Evolutionary conservation across 2,113 vertebrate genomes (phyloP), one percentile per base, ranked within the genome.

Genomic region (Toxostoma redivivum): DNA sequence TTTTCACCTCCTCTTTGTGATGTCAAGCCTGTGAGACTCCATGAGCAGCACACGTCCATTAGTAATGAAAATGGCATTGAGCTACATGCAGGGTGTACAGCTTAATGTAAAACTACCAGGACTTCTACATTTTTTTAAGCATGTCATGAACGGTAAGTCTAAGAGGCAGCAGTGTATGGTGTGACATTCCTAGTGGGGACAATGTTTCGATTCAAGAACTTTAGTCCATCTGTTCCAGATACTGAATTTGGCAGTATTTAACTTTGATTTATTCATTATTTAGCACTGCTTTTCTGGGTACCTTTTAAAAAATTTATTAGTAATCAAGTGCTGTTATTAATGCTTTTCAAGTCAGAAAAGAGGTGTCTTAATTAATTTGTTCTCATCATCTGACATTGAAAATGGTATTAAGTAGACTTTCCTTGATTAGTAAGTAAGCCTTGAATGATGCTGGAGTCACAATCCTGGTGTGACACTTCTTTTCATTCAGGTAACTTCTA

Each of bases 21-120:
- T 38, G 20, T 31, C 35, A 54, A 10, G 53, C 45, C 27, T 58
- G 16, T 3, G 12, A 33, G 18, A 45, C 7, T 42, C 33, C 5
- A 3, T 1, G 6, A 58, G 7, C 5, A 54, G 44, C 24, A 30
- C 21, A 6, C 1, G 0, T 19, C 9, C 58, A 65, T 40, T 5
- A 27, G 11, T 62, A 58, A 87, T 9, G 13, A 1, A 31, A 21
- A 17, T 9, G 27, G 13, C 16, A 66, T 15, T 66, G 31, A 30
- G 37, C 13, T 42, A 24, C 13, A 11, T 9, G 13, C 44, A 10
- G 27, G 7, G 3, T 23, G 24, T 35, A n/a, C 10, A 92, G 12
- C 7, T 37, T 44, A 70, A 38, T 8, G 8, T 51, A 72, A 70
- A 88, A 31, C 3, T 2, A 20, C 35, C 7, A 56, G 6, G 7